phyloP scores from a whole-genome alignment of 2,113 vertebrate species.

The Anser brachyrhynchus region DNA sequence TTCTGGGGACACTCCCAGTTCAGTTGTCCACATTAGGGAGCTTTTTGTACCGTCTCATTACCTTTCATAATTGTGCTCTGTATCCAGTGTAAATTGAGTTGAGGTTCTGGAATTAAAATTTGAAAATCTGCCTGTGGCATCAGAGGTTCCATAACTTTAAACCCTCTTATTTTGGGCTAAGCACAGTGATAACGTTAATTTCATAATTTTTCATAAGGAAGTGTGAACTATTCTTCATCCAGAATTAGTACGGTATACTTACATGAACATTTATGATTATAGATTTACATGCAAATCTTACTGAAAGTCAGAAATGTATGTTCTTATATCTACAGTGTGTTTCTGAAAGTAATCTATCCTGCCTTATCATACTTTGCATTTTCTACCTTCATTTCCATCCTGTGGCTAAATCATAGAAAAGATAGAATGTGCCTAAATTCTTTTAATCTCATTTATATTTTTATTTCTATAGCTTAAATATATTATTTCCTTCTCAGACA shows the following conservation, averaged over 20 bases:
- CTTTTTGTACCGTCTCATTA: background rate
- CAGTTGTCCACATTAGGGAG: background rate
- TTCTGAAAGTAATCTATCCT: background rate
- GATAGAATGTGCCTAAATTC: background rate
- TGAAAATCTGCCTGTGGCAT: background rate
- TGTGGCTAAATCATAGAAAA: background rate
- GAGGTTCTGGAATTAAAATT: background rate
- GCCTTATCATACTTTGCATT: background rate
- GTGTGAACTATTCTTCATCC: background rate
- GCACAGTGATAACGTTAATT: background rate
- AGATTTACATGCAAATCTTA: background rate
- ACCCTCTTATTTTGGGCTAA: background rate
- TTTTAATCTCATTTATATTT: background rate
- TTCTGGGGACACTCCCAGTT: background rate
- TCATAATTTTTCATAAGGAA: background rate
- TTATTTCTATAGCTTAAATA: constrained; percentile 38
- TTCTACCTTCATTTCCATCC: background rate
- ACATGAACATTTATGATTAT: background rate
- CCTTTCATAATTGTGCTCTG: background rate
- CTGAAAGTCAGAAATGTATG: background rate
- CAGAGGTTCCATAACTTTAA: background rate
- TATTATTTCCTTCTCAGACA: constrained; percentile 74
- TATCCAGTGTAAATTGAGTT: background rate
- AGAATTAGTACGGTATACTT: background rate
- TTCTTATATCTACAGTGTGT: background rate